Evolutionary conservation across 2,797 vertebrate species (phyloP).

Genomic region (Lemur catta): DNA sequence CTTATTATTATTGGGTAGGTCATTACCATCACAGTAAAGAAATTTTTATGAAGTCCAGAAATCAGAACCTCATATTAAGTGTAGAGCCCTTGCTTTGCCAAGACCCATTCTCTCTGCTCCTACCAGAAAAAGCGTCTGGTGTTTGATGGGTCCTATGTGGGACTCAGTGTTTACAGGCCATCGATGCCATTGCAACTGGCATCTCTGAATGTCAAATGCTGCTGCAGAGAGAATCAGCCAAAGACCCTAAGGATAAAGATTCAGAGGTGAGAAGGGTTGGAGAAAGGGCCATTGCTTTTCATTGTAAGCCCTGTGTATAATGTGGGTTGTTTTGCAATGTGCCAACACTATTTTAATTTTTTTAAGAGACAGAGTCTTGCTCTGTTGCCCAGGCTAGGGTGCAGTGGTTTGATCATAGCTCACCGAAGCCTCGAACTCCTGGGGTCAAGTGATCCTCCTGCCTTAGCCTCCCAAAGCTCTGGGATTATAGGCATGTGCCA

Average conservation of each 20-base stretch:
- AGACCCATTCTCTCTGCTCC: not conserved
- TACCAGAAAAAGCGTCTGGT: not conserved
- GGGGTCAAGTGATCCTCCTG: too few species aligned
- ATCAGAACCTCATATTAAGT: not conserved
- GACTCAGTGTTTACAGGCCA: too few species aligned
- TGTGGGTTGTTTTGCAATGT: not conserved
- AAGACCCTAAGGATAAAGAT: not conserved
- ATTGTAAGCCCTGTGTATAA: not conserved
- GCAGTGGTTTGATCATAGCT: too few species aligned
- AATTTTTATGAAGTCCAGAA: not conserved
- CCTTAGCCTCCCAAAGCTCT: too few species aligned
- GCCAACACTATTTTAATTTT: not conserved
- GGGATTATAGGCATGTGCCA: too few species aligned
- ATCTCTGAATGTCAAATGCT: not conserved
- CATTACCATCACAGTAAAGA: not conserved
- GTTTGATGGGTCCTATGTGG: accelerated
- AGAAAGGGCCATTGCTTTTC: not conserved
- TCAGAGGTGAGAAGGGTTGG: not conserved
- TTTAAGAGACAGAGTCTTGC: not conserved
- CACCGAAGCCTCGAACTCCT: too few species aligned
- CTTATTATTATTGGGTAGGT: not conserved
- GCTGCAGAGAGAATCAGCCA: not conserved
- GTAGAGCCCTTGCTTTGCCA: not conserved
- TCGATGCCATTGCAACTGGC: not conserved
- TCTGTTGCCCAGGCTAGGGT: too few species aligned